phyloP scores from a whole-genome alignment of 2,797 vertebrate species.

The Pantherophis vulpinus region DNA sequence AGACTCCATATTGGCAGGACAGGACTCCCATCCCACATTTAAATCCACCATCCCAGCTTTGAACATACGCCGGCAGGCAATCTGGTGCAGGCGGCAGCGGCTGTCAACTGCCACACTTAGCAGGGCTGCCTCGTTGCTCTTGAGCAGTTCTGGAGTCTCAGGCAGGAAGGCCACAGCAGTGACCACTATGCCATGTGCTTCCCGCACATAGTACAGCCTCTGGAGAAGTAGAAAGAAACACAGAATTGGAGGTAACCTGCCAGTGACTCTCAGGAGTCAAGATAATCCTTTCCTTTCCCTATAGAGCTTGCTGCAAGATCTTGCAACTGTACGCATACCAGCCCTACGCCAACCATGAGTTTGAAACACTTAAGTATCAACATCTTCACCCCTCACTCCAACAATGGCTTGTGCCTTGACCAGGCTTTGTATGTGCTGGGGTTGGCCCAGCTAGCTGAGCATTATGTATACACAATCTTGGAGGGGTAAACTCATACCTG shows the following conservation, averaged over 20 bases:
- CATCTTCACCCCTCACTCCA: background rate
- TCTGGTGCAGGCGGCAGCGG: constrained; percentile 87
- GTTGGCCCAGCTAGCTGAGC: background rate
- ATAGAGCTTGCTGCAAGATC: background rate
- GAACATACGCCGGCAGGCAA: constrained; percentile 83
- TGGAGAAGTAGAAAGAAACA: constrained; percentile 46
- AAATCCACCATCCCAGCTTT: background rate
- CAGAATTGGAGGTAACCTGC: background rate
- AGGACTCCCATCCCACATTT: background rate
- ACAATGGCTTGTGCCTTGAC: background rate
- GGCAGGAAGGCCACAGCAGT: constrained; percentile 90
- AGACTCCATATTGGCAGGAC: background rate
- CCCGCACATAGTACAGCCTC: constrained; percentile 89
- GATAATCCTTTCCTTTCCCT: background rate
- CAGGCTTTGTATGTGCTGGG: background rate
- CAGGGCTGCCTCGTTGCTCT: constrained; percentile 83
- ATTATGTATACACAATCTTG: background rate
- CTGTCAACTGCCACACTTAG: constrained; percentile 94
- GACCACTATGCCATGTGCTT: constrained; percentile 93
- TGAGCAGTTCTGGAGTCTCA: constrained; percentile 75
- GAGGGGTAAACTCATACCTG: constrained; percentile 76
- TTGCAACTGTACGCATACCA: background rate
- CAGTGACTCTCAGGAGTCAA: background rate
- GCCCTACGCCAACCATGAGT: background rate
- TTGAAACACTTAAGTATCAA: background rate